These are phyloP conservation scores for Stichodactyla helianthus DNA, from an alignment of 64 coral and sea anemone genomes.

Conservation along the genomic window DNA sequence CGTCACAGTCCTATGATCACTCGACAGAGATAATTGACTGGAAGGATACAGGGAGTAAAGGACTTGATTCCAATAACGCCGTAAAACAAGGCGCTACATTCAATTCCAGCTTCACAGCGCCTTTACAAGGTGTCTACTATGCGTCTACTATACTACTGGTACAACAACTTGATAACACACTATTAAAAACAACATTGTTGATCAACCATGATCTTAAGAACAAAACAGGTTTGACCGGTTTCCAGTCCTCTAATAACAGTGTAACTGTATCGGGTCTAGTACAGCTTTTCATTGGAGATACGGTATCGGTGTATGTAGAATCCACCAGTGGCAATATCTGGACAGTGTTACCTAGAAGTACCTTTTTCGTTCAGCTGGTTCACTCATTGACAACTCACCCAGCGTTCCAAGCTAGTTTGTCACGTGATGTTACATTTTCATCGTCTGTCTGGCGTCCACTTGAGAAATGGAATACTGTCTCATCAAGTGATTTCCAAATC, in stretches of 20 bases:
- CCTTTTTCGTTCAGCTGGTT: conserved; percentile 17
- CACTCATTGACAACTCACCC: not conserved
- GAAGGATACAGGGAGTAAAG: conserved; percentile 6
- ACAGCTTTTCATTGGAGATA: not conserved
- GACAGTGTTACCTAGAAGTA: conserved; percentile 12
- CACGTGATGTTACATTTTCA: conserved; percentile 4
- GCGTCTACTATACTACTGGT: not conserved
- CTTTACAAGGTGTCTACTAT: not conserved
- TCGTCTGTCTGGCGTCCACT: not conserved
- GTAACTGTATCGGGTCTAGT: conserved; percentile 16
- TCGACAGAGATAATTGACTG: not conserved
- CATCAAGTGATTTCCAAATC: not conserved
- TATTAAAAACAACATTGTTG: not conserved
- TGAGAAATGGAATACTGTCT: not conserved
- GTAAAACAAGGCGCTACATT: not conserved
- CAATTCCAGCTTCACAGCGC: not conserved
- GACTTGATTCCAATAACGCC: not conserved
- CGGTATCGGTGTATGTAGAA: not conserved
- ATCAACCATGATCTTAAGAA: not conserved
- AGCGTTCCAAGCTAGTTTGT: conserved; percentile 18
- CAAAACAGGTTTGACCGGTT: conserved; percentile 25
- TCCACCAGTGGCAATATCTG: not conserved
- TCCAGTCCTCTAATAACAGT: not conserved
- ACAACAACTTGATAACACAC: no score
- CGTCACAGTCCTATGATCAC: not conserved